These are phyloP conservation scores for Plemyria rubiginata DNA, from an alignment of 2,888 invertebrate species.

Conservation along the genomic window DNA sequence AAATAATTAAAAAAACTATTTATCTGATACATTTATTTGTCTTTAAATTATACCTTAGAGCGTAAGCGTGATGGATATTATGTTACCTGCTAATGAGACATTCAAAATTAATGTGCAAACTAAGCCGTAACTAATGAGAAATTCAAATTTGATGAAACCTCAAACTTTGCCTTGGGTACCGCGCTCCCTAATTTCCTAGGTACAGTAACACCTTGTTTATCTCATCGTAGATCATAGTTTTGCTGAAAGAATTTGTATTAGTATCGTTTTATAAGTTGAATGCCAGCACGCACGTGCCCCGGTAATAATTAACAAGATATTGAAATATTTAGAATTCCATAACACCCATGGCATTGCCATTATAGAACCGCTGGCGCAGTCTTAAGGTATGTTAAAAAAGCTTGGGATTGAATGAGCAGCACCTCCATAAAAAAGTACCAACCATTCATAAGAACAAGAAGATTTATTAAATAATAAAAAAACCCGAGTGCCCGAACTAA, in stretches of 20 bases:
- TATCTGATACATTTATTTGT: too few species aligned
- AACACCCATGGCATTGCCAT: slow-evolving; percentile 54
- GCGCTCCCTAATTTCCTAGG: background rate
- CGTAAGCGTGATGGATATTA: background rate
- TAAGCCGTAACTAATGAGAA: slow-evolving; percentile 6
- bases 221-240: slow-evolving; percentile 52
- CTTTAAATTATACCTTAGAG: too few species aligned
- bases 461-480: too few species aligned
- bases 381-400: too few species aligned
- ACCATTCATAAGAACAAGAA: too few species aligned
- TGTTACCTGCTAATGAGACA: slow-evolving; percentile 3
- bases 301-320: slow-evolving; percentile 68
- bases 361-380: slow-evolving; percentile 35
- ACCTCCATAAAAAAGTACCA: too few species aligned
- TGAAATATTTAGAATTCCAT: slow-evolving; percentile 67
- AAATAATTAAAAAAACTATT: too few species aligned
- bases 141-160: slow-evolving; percentile 5
- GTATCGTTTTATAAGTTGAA: slow-evolving; percentile 69
- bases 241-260: slow-evolving; percentile 74
- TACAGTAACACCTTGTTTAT: slow-evolving; percentile 13
- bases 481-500: too few species aligned
- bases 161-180: slow-evolving; percentile 1
- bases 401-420: too few species aligned
- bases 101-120: slow-evolving; percentile 8
- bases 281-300: slow-evolving; percentile 59